Conservation (phyloP, 2,797 vertebrate species). For the Neoniphon sammara region DNA sequence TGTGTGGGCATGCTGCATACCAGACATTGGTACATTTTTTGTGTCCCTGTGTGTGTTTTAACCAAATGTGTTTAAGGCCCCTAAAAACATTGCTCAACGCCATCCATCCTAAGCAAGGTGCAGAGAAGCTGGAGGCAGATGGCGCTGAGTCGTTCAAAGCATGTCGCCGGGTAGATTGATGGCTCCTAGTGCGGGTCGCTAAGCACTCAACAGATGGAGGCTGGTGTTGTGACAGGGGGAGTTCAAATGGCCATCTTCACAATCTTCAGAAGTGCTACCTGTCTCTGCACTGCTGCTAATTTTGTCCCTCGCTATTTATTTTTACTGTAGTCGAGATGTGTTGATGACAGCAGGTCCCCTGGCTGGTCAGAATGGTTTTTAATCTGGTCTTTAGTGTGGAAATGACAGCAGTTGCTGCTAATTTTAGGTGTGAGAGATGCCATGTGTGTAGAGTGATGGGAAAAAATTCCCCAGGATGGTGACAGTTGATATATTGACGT, state of each 20-base stretch:
- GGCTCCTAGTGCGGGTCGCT: constrained; percentile 49
- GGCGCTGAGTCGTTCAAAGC: constrained; percentile 47
- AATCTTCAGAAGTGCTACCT: constrained; percentile 24
- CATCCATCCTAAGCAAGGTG: constrained; percentile 35
- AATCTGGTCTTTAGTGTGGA: constrained; percentile 9
- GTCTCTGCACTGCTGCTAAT: constrained; percentile 38
- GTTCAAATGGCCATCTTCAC: constrained; percentile 40
- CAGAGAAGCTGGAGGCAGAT: constrained; percentile 58
- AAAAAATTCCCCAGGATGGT: constrained; percentile 25
- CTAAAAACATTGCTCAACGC: constrained; percentile 27
- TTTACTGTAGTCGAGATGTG: constrained; percentile 29
- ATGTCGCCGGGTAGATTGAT: constrained; percentile 60
- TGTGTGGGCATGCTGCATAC: constrained; percentile 8
- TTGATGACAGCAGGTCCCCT: constrained; percentile 47
- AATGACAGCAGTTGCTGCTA: constrained; percentile 44
- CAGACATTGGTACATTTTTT: not conserved
- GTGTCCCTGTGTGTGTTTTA: not conserved
- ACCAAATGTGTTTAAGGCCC: constrained; percentile 15
- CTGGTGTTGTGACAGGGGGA: constrained; percentile 51
- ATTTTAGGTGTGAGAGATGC: constrained; percentile 57
- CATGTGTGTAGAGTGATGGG: constrained; percentile 2
- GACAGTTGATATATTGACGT: constrained; percentile 53
- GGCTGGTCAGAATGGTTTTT: constrained; percentile 34
- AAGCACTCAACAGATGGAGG: constrained; percentile 68
- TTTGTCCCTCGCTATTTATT: constrained; percentile 44